A percentile compares a stretch with the other conserved stretches of the same genome.
Conservation (phyloP, 1,140 invertebrate species). For the Lycorma delicatula region DNA sequence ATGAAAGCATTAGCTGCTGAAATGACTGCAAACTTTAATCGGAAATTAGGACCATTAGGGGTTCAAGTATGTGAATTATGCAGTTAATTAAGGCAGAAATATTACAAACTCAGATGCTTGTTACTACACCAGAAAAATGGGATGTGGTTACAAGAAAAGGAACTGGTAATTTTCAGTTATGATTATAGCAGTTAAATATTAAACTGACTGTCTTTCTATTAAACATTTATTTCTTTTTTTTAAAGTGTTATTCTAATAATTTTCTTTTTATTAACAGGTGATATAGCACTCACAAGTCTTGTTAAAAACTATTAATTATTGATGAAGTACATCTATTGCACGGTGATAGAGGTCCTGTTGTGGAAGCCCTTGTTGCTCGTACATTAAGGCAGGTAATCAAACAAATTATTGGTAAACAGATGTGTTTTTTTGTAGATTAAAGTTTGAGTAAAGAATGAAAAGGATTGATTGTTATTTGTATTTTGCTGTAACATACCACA, state of each 20-base stretch:
- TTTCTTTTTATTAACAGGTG: slow-evolving; percentile 47
- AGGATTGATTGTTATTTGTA: too few relatives aligned
- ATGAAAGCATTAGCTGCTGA: slow-evolving; percentile 99
- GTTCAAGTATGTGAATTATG: slow-evolving; percentile 90
- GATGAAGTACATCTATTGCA: slow-evolving; percentile 98
- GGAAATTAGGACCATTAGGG: slow-evolving; percentile 62
- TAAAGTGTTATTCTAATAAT: background rate
- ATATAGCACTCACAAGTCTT: slow-evolving; percentile 81
- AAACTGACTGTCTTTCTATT: too few relatives aligned
- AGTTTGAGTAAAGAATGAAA: too few relatives aligned
- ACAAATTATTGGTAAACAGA: too few relatives aligned
- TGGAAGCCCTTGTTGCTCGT: slow-evolving; percentile 93
- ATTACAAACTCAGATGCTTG: slow-evolving; percentile 91
- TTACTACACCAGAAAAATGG: slow-evolving; percentile 99
- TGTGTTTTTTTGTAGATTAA: too few relatives aligned
- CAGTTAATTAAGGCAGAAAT: slow-evolving; percentile 94
- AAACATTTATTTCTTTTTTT: background rate
- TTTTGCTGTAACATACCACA: too few relatives aligned
- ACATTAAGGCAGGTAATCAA: slow-evolving; percentile 78
- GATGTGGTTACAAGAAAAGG: slow-evolving; percentile 97
- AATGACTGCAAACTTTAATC: slow-evolving; percentile 93
- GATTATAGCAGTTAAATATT: too few relatives aligned
- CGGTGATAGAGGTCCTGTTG: slow-evolving; percentile 93
- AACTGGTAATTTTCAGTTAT: slow-evolving; percentile 45
- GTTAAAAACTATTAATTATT: slow-evolving; percentile 93